Evolutionary conservation across 92 coral and sea anemone genomes (phyloP), one percentile per base, ranked within the genome.

Genomic region (Muricea muricata): DNA sequence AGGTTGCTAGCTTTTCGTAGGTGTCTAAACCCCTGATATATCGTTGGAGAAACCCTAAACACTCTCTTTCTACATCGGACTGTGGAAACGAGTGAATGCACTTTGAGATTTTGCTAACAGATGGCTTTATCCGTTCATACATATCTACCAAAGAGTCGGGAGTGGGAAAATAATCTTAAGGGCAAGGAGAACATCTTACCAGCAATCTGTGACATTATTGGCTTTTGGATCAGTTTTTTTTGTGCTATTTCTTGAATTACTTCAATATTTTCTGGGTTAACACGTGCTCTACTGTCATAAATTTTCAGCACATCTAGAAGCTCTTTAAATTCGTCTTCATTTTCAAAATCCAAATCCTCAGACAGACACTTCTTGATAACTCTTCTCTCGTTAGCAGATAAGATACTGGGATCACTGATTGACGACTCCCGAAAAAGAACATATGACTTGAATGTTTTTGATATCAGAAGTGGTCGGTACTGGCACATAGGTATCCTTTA

Each of bases 331-430:
- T 26, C 13, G 31, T 78, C 83, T 54, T 55, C 33, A 57, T 78
- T 39, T 31, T 78, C 72, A 25, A 42, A 54, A 30, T 50, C 66
- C 47, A 78, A 55, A 9, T 78, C 45, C 24, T 48, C 83, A 12
- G 83, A 31, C 31, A 78, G 67, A 29, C 83, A 25, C 13, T 78
- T 56, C 45, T 78, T 24, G 70, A 78, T 28, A 11, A 78, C 45
- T 48, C 67, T 67, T 67, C 35, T 78, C 72, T 78, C 72, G 45
- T 78, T 72, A 11, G 83, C 35, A 29, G 83, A 56, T 26, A 78
- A 50, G 56, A 48, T 18, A 45, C 54, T 58, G 15, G 48, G 39
- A 42, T 78, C 67, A 58, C 33, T 48, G 48, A 78, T 78, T 32
- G 83, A 34, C 33, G 56, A 58, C 32, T 76, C 81, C 25, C 81